phyloP scores from a whole-genome alignment of 2,797 vertebrate species.

The Chromis chromis region DNA sequence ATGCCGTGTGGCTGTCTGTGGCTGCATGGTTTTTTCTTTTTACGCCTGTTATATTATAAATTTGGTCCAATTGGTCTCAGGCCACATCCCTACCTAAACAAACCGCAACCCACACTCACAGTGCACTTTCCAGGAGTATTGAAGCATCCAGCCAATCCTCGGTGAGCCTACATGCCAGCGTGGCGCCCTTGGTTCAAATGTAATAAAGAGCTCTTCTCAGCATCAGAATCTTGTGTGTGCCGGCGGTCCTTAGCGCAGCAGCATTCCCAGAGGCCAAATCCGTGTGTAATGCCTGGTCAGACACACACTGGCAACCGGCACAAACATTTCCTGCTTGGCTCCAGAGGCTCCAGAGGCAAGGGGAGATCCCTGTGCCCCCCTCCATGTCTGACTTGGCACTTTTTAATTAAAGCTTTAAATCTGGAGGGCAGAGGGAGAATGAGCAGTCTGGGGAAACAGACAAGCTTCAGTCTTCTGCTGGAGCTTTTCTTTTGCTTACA shows the following conservation, averaged over 20 bases:
- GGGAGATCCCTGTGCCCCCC: conserved; percentile 66
- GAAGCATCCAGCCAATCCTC: conserved; percentile 55
- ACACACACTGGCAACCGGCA: conserved; percentile 83
- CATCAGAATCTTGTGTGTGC: conserved; percentile 71
- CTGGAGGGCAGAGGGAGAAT: conserved; percentile 58
- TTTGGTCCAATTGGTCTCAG: conserved; percentile 37
- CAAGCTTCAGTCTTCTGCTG: conserved; percentile 30
- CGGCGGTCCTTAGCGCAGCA: conserved; percentile 65
- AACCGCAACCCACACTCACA: conserved; percentile 53
- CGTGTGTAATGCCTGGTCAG: conserved; percentile 83
- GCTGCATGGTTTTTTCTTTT: conserved; percentile 31
- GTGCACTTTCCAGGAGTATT: conserved; percentile 36
- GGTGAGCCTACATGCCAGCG: conserved; percentile 54
- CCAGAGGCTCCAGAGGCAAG: conserved; percentile 80
- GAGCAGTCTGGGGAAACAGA: conserved; percentile 51
- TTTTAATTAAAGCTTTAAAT: conserved; percentile 85
- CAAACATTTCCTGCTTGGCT: conserved; percentile 88
- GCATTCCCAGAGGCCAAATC: conserved; percentile 84
- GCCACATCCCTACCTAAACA: conserved; percentile 55
- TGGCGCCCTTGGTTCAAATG: conserved; percentile 62
- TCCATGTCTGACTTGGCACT: conserved; percentile 79
- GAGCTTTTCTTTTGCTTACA: conserved; percentile 49
- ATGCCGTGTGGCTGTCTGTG: neutral
- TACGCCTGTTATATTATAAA: conserved; percentile 25
- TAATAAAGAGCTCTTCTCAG: conserved; percentile 77